Percentiles rank a stretch among this genome's conserved stretches.
Evolutionary conservation across 2,797 vertebrate genomes (phyloP).

Genomic region (Hydrolagus colliei): DNA sequence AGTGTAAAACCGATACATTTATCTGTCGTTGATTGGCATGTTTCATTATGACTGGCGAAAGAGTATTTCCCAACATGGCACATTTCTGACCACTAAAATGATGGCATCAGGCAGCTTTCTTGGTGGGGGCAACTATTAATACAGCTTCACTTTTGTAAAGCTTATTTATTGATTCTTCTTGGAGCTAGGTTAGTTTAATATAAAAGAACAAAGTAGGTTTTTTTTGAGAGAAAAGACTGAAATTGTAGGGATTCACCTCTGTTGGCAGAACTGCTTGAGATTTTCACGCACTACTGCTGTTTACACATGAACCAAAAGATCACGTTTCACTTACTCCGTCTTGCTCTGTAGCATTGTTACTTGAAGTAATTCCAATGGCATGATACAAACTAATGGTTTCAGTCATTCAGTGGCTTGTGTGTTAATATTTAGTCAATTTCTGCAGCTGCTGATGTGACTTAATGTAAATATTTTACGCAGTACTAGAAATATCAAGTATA

Average conservation of each 20-base stretch:
- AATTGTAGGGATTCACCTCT: neutral
- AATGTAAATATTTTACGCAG: constrained; percentile 61
- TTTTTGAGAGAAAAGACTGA: neutral
- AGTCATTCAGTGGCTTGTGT: neutral
- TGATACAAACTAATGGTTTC: constrained; percentile 12
- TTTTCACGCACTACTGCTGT: neutral
- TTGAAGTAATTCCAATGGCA: constrained; percentile 17
- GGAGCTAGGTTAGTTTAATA: neutral
- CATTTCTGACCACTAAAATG: neutral
- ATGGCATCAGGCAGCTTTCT: neutral
- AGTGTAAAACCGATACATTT: neutral
- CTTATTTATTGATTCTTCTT: no score
- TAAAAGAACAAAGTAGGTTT: neutral
- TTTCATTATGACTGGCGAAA: neutral
- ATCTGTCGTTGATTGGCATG: neutral
- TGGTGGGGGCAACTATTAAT: no score
- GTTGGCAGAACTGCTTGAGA: neutral
- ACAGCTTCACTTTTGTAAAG: neutral
- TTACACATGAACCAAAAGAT: neutral
- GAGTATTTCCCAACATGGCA: neutral
- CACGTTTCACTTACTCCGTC: neutral
- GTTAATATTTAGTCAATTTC: constrained; percentile 37
- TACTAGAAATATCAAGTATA: constrained; percentile 44
- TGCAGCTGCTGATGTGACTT: constrained; percentile 54
- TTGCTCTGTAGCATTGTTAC: constrained; percentile 11